phyloP scores from a whole-genome alignment of 2,113 vertebrate genomes.

The Entomyzon cyanotis region DNA sequence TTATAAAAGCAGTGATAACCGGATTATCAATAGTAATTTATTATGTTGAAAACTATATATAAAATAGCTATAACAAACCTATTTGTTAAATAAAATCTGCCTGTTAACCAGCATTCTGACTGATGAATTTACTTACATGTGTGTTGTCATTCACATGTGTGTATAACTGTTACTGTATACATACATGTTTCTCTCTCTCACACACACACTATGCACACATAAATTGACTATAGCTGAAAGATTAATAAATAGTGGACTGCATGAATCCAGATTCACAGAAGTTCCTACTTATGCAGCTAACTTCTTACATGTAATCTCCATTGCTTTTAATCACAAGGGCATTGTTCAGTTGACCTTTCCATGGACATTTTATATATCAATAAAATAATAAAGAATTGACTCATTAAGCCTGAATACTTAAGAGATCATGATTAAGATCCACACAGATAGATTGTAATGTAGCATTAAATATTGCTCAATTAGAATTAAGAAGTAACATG shows the following conservation, averaged over 20 bases:
- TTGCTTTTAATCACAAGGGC: neutral
- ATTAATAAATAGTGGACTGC: neutral
- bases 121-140: neutral
- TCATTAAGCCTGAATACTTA: neutral
- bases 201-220: neutral
- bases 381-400: neutral
- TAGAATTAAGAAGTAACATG: slow-evolving; percentile 8
- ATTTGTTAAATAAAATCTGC: neutral
- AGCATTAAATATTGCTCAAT: neutral
- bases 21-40: neutral
- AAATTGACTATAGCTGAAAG: neutral
- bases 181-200: neutral
- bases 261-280: neutral
- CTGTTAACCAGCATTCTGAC: neutral
- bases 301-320: neutral
- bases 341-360: neutral
- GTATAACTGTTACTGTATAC: neutral
- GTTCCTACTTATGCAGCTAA: neutral
- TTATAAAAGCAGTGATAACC: neutral
- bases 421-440: neutral
- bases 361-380: neutral
- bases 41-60: neutral
- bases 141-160: neutral
- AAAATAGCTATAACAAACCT: neutral
- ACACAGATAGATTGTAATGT: neutral